Percentiles rank a stretch among this genome's conserved stretches.
phyloP scores from a whole-genome alignment of 2,888 invertebrate species.

The Andrena hattorfiana region DNA sequence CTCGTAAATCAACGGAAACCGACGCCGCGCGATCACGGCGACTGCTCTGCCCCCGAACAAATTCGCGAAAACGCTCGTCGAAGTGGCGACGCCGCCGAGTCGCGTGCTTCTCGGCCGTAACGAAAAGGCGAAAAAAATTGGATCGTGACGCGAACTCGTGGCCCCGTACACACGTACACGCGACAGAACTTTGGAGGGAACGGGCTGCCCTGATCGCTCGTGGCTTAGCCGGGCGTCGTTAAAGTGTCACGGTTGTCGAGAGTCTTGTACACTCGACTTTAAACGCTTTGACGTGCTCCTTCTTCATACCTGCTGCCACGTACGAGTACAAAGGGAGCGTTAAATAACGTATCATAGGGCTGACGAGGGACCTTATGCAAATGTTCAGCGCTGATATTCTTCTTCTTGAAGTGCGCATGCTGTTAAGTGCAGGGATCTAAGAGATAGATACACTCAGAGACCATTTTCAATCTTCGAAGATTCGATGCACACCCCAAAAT shows the following conservation, averaged over 20 bases:
- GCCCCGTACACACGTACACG: constrained; percentile 57
- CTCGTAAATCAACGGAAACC: constrained; percentile 62
- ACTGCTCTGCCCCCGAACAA: constrained; percentile 47
- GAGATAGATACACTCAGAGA: too few relatives aligned
- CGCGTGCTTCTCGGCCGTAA: constrained; percentile 70
- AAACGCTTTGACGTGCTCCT: constrained; percentile 22
- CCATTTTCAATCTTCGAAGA: too few relatives aligned
- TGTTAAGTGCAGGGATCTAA: too few relatives aligned
- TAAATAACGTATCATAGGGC: too few relatives aligned
- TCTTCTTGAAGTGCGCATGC: too few relatives aligned
- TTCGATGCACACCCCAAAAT: too few relatives aligned
- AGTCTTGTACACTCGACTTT: constrained; percentile 38
- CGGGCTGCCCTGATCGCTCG: constrained; percentile 61
- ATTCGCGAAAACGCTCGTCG: constrained; percentile 50
- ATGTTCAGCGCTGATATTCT: neutral
- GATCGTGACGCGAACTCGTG: constrained; percentile 64
- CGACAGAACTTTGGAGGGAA: constrained; percentile 61
- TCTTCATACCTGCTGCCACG: constrained; percentile 4
- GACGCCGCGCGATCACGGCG: constrained; percentile 48
- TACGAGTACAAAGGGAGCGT: neutral
- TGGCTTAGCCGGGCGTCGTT: constrained; percentile 56
- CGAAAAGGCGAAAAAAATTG: constrained; percentile 65
- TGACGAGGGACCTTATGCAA: neutral
- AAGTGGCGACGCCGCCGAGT: constrained; percentile 55
- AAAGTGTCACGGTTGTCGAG: constrained; percentile 63